These are phyloP conservation scores for Bembecia ichneumoniformis DNA, from an alignment of 2,888 invertebrate species.

Conservation along the genomic window DNA sequence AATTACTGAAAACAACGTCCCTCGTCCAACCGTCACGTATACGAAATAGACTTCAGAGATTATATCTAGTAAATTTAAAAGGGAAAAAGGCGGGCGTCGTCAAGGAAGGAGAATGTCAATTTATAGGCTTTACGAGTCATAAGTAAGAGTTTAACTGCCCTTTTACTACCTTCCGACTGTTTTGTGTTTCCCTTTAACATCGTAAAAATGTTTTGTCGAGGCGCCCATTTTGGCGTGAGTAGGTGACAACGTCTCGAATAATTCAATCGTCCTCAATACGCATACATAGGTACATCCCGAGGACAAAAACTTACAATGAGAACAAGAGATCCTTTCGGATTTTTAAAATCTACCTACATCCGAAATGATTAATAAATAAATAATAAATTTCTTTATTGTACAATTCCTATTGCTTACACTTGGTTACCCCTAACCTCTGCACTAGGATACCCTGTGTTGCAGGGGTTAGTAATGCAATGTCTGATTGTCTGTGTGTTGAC, in stretches of 20 bases:
- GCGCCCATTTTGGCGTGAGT: slow-evolving; percentile 7
- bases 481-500: too few species aligned
- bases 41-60: neutral
- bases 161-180: slow-evolving; percentile 19
- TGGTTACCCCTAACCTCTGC: too few species aligned
- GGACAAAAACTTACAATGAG: neutral
- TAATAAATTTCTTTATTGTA: too few species aligned
- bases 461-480: too few species aligned
- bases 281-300: neutral
- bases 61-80: neutral
- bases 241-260: neutral
- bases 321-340: too few species aligned
- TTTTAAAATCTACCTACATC: too few species aligned
- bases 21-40: neutral
- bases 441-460: too few species aligned
- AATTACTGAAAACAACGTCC: too few species aligned
- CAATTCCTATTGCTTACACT: too few species aligned
- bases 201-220: slow-evolving; percentile 19
- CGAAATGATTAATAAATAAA: too few species aligned
- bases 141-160: slow-evolving; percentile 4
- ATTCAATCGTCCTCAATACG: neutral
- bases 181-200: slow-evolving; percentile 11
- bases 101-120: slow-evolving; percentile 17
- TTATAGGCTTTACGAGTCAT: slow-evolving; percentile 16
- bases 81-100: slow-evolving; percentile 5